Conservation (phyloP, 2,797 vertebrate species). For the Bovichtus diacanthus region DNA sequence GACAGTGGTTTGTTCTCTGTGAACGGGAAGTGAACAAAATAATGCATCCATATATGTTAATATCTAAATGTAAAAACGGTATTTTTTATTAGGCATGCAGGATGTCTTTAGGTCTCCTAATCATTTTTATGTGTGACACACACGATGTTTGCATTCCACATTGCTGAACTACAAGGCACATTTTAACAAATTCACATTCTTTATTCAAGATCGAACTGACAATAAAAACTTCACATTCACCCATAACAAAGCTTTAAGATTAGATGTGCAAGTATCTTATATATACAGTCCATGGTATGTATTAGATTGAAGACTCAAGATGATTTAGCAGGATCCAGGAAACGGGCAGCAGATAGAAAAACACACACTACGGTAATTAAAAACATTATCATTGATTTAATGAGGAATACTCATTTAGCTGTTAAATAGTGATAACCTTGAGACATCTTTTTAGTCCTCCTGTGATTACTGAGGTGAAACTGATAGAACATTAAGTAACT, state of each 20-base stretch:
- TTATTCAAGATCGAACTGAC: background rate
- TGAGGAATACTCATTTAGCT: background rate
- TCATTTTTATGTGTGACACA: background rate
- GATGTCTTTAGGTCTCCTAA: background rate
- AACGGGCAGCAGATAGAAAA: background rate
- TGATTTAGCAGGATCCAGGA: background rate
- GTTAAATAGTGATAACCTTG: background rate
- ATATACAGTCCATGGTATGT: no score
- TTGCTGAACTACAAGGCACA: background rate
- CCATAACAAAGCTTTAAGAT: background rate
- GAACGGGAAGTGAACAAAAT: conserved; percentile 9
- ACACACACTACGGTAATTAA: background rate
- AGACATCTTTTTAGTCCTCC: background rate
- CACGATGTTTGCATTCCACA: background rate
- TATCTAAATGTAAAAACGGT: background rate
- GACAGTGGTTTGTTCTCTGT: background rate
- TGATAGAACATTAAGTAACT: background rate
- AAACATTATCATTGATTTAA: conserved; percentile 17
- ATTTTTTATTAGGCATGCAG: background rate
- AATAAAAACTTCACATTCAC: background rate
- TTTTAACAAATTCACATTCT: background rate
- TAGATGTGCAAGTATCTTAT: background rate
- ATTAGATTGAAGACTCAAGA: background rate
- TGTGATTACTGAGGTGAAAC: conserved; percentile 11
- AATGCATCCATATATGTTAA: conserved; percentile 7